These are phyloP conservation scores for Cybosia mesomella DNA, from an alignment of 2,888 invertebrate genomes.

Conservation along the genomic window DNA sequence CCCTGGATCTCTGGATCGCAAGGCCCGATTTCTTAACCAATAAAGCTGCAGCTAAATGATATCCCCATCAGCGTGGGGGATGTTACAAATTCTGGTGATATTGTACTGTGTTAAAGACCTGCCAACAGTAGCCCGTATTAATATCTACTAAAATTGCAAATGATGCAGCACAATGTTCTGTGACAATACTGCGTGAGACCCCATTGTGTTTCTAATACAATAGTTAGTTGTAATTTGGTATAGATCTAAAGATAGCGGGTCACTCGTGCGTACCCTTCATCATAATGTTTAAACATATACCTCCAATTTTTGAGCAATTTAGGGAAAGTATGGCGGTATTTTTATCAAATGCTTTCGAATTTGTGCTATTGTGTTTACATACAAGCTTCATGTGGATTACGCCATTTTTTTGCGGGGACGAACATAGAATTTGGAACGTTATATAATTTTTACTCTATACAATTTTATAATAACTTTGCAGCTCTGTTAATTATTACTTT, in stretches of 20 bases:
- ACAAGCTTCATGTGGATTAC: neutral
- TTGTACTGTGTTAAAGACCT: too few relatives aligned
- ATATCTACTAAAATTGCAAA: conserved; percentile 24
- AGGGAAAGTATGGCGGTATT: conserved; percentile 42
- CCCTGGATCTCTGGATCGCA: too few relatives aligned
- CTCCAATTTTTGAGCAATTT: conserved; percentile 36
- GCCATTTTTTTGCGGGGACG: conserved; percentile 24
- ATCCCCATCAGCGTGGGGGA: too few relatives aligned
- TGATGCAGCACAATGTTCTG: conserved; percentile 26
- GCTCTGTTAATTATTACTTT: neutral
- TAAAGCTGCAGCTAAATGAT: too few relatives aligned
- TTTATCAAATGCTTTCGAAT: conserved; percentile 36
- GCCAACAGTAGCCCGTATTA: neutral
- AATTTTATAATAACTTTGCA: conserved; percentile 12
- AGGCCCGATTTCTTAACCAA: too few relatives aligned
- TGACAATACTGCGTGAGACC: conserved; percentile 35
- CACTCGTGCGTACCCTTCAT: conserved; percentile 43
- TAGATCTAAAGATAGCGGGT: conserved; percentile 46
- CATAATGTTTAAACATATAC: conserved; percentile 31
- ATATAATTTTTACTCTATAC: conserved; percentile 9
- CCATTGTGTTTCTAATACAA: conserved; percentile 43
- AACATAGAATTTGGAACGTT: conserved; percentile 6
- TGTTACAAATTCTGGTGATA: too few relatives aligned
- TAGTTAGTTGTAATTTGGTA: conserved; percentile 40
- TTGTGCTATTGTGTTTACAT: conserved; percentile 24